Evolutionary conservation across 1,140 invertebrate genomes (phyloP).

Genomic region (Halictus rubicundus): DNA sequence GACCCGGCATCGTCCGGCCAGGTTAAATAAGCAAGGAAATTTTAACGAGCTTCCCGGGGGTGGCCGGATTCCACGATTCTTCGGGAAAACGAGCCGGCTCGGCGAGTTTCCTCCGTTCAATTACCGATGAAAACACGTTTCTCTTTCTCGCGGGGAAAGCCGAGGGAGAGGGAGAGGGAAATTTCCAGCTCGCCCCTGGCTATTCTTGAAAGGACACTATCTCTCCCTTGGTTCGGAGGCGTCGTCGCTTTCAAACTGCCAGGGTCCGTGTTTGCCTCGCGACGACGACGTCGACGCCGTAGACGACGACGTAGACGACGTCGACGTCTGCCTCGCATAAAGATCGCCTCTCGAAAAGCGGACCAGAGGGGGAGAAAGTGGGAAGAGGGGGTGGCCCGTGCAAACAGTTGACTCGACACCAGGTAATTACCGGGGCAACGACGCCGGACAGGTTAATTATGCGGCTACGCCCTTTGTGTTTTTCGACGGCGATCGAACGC

Average conservation of each 20-base stretch:
- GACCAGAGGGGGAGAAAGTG: background rate
- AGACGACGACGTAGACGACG: background rate
- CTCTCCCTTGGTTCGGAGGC: background rate
- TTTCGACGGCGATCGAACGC: constrained; percentile 30
- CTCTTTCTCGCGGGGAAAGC: background rate
- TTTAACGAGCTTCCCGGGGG: constrained; percentile 21
- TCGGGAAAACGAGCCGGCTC: constrained; percentile 6
- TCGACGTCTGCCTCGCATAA: constrained; percentile 20
- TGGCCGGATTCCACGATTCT: constrained; percentile 2
- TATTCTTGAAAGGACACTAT: constrained; percentile 43
- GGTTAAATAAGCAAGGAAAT: constrained; percentile 27
- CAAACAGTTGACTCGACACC: constrained; percentile 39
- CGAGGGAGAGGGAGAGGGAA: background rate
- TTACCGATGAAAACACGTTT: constrained; percentile 50
- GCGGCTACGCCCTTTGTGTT: constrained; percentile 23
- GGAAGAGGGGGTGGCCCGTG: constrained; percentile 9
- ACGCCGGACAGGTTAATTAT: constrained; percentile 33
- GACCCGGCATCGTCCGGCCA: background rate
- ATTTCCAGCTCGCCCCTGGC: constrained; percentile 32
- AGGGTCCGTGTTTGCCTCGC: constrained; percentile 15
- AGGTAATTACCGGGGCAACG: constrained; percentile 30
- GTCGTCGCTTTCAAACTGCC: constrained; percentile 1
- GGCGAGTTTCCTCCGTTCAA: constrained; percentile 32
- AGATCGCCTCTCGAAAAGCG: constrained; percentile 18
- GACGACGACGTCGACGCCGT: background rate